Evolutionary conservation across 2,113 vertebrate genomes (phyloP).

Genomic region (Uria lomvia): DNA sequence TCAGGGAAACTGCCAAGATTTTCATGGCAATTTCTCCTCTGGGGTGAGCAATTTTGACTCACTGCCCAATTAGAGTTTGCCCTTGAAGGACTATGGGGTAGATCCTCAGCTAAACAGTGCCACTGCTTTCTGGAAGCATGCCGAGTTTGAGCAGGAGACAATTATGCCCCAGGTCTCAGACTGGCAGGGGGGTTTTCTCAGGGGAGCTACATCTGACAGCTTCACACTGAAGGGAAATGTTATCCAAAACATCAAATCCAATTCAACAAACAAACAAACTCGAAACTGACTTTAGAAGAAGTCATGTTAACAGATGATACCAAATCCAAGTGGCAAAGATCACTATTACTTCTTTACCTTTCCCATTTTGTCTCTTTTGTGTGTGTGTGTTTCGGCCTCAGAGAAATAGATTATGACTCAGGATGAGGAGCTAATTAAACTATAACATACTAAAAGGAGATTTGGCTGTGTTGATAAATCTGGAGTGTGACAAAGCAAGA

Average conservation of each 20-base stretch:
- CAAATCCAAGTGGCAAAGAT: constrained; percentile 25
- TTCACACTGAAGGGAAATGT: not conserved
- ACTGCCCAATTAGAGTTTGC: not conserved
- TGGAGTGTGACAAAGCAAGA: not conserved
- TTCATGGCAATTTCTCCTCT: not conserved
- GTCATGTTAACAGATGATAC: not conserved
- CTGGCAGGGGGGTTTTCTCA: not conserved
- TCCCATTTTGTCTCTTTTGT: not conserved
- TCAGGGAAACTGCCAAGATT: not conserved
- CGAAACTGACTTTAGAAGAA: not conserved
- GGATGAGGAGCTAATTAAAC: constrained; percentile 25
- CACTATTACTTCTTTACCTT: not conserved
- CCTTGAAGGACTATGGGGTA: not conserved
- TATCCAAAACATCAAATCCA: not conserved
- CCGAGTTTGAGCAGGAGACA: not conserved
- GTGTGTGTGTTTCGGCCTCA: not conserved
- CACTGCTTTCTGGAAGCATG: not conserved
- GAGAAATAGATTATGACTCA: constrained; percentile 19
- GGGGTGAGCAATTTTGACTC: not conserved
- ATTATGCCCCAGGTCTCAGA: not conserved
- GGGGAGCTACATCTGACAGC: not conserved
- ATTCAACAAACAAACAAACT: not conserved
- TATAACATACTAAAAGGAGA: constrained; percentile 4
- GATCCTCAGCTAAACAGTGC: not conserved
- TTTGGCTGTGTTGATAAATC: not conserved